Conservation (phyloP, 2,113 vertebrate species). For the Mystacornis crossleyi region DNA sequence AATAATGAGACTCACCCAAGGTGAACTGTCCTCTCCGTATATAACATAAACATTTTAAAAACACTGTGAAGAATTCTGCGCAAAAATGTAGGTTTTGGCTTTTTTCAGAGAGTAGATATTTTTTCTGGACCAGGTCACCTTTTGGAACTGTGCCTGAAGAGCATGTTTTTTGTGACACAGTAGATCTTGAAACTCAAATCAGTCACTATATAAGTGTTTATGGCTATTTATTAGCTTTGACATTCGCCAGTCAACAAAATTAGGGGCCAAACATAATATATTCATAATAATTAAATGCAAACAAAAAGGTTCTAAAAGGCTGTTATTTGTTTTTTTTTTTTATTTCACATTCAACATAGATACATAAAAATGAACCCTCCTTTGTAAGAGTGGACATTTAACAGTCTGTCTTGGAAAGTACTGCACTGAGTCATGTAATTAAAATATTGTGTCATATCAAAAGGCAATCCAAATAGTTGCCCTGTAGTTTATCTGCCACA, state of each 20-base stretch:
- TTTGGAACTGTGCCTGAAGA: background rate
- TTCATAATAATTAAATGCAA: background rate
- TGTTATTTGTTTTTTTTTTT: background rate
- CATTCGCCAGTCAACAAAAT: background rate
- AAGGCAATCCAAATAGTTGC: background rate
- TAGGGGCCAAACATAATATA: background rate
- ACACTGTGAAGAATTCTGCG: background rate
- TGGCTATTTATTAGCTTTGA: background rate
- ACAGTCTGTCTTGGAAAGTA: background rate
- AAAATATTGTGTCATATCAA: background rate
- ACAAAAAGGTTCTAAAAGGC: background rate
- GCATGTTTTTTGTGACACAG: background rate
- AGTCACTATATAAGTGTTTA: background rate
- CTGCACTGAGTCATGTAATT: background rate
- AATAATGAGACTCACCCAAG: background rate
- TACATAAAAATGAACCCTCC: background rate
- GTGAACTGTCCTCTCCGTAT: background rate
- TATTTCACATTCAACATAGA: background rate
- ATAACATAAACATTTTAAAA: background rate
- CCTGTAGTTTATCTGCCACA: background rate
- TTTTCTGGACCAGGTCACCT: background rate
- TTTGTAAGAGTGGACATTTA: background rate
- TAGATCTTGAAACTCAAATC: background rate
- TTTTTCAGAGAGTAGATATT: background rate
- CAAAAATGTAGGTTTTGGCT: background rate